Evolutionary conservation across 2,113 vertebrate species (phyloP).

Genomic region (Entomyzon cyanotis): DNA sequence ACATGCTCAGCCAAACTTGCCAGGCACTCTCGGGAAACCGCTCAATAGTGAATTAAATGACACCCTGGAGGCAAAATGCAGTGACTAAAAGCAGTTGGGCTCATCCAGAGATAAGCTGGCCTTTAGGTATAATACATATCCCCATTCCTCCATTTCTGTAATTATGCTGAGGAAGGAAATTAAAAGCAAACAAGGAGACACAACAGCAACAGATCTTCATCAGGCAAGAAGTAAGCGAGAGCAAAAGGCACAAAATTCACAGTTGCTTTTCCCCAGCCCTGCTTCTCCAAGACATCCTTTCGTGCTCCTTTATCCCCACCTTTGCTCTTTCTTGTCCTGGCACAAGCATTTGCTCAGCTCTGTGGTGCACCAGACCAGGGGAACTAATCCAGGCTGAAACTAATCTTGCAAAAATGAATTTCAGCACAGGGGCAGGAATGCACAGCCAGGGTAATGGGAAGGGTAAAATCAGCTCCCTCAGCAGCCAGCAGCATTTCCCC

Average conservation of each 20-base stretch:
- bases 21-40: not conserved
- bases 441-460: not conserved
- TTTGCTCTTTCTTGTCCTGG: not conserved
- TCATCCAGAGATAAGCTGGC: not conserved
- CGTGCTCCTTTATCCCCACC: not conserved
- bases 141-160: not conserved
- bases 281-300: not conserved
- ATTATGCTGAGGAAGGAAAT: not conserved
- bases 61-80: not conserved
- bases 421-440: not conserved
- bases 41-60: not conserved
- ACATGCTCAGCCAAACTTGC: fast-evolving
- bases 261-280: not conserved
- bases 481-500: not conserved
- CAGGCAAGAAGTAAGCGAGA: not conserved
- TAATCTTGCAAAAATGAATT: slow-evolving; percentile 17
- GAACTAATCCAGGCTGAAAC: slow-evolving; percentile 35
- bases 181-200: slow-evolving; percentile 12
- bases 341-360: not conserved
- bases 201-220: not conserved
- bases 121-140: not conserved
- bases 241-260: not conserved
- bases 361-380: not conserved
- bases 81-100: not conserved
- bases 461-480: not conserved